phyloP scores from a whole-genome alignment of 2,888 invertebrate genomes.

The Eilema sororculum region DNA sequence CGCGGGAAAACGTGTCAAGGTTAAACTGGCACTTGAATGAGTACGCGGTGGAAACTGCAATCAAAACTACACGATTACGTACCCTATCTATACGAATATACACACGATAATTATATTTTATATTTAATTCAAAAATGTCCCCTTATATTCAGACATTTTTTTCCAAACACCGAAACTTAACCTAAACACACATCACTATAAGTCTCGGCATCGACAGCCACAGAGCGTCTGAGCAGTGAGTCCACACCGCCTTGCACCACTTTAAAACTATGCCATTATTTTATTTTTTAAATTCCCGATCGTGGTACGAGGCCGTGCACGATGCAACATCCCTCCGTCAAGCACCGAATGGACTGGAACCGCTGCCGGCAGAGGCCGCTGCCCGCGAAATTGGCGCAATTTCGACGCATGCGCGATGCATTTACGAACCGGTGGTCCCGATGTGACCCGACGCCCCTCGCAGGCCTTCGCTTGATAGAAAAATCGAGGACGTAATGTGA shows the following conservation, averaged over 20 bases:
- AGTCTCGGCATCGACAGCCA: constrained; percentile 50
- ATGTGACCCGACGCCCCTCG: constrained; percentile 80
- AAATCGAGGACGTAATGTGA: constrained; percentile 86
- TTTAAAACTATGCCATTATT: constrained; percentile 79
- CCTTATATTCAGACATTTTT: constrained; percentile 34
- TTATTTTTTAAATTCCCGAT: constrained; percentile 75
- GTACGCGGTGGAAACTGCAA: constrained; percentile 73
- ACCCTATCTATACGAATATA: constrained; percentile 53
- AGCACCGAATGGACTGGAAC: constrained; percentile 73
- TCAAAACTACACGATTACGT: constrained; percentile 60
- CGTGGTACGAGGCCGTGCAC: constrained; percentile 66
- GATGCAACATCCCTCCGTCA: constrained; percentile 78
- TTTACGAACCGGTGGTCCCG: constrained; percentile 78
- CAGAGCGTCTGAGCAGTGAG: constrained; percentile 51
- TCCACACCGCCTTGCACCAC: constrained; percentile 63
- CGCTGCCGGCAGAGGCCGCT: constrained; percentile 81
- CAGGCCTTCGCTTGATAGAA: constrained; percentile 81
- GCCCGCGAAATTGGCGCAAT: constrained; percentile 85
- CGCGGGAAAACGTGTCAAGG: constrained; percentile 86
- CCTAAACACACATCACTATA: constrained; percentile 66
- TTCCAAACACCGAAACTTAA: constrained; percentile 58
- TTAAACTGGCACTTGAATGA: constrained; percentile 74
- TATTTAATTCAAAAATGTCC: constrained; percentile 39
- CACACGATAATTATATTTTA: constrained; percentile 34
- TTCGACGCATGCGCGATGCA: constrained; percentile 80